phyloP scores from a whole-genome alignment of 2,113 vertebrate species.

The Aramus guarauna region DNA sequence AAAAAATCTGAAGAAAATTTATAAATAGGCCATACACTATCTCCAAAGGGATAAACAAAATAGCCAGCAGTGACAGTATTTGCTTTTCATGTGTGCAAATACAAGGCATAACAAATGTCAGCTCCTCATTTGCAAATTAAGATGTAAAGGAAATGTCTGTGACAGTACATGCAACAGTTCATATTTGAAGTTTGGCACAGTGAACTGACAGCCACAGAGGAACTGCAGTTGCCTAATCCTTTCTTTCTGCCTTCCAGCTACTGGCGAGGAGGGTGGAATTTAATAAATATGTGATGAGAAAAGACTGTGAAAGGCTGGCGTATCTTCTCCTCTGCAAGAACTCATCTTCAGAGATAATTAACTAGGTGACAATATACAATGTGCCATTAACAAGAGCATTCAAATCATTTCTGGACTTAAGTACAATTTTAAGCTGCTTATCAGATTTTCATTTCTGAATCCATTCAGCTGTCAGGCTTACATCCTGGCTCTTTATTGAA shows the following conservation, averaged over 20 bases:
- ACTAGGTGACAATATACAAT: slow-evolving; percentile 79
- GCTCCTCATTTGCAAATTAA: slow-evolving; percentile 92
- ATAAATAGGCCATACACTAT: slow-evolving; percentile 72
- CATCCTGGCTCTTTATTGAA: slow-evolving; percentile 78
- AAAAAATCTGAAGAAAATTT: slow-evolving; percentile 62
- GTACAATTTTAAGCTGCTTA: slow-evolving; percentile 83
- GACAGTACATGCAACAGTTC: slow-evolving; percentile 87
- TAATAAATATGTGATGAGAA: slow-evolving; percentile 88
- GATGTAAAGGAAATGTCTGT: slow-evolving; percentile 83
- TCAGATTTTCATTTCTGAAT: slow-evolving; percentile 82
- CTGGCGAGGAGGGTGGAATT: slow-evolving; percentile 73
- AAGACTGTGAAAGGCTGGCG: slow-evolving; percentile 61
- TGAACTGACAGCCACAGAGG: slow-evolving; percentile 81
- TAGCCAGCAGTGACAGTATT: slow-evolving; percentile 75
- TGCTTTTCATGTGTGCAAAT: slow-evolving; percentile 80
- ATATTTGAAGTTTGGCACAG: slow-evolving; percentile 85
- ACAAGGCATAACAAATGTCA: slow-evolving; percentile 77
- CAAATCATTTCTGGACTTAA: slow-evolving; percentile 80
- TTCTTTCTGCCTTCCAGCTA: slow-evolving; percentile 86
- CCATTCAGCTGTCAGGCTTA: slow-evolving; percentile 81
- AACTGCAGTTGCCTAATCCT: slow-evolving; percentile 81
- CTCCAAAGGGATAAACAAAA: slow-evolving; percentile 78
- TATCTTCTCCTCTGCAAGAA: slow-evolving; percentile 71
- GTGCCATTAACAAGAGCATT: slow-evolving; percentile 79
- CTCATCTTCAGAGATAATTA: slow-evolving; percentile 82